phyloP scores from a whole-genome alignment of 1,140 invertebrate genomes.

The Nebria ingens region DNA sequence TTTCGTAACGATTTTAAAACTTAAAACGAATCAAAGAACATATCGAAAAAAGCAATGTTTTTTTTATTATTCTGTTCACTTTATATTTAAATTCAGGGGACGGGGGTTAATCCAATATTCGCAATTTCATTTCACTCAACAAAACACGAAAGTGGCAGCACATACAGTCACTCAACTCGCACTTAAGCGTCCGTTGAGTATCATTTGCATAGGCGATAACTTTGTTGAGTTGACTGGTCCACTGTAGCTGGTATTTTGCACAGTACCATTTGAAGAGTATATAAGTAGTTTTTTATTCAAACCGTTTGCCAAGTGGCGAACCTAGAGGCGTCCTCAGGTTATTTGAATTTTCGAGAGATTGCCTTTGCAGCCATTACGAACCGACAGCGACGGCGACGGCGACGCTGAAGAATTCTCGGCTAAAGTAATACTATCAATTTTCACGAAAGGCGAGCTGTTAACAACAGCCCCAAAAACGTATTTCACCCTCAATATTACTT shows the following conservation, averaged over 20 bases:
- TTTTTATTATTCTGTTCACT: constrained; percentile 18
- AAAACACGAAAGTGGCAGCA: constrained; percentile 12
- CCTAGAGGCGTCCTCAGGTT: not conserved
- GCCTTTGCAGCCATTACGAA: no score
- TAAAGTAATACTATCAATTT: no score
- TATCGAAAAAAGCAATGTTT: constrained; percentile 10
- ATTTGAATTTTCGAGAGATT: constrained; percentile 18
- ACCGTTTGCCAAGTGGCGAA: constrained; percentile 8
- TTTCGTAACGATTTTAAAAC: no score
- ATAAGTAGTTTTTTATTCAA: constrained; percentile 21
- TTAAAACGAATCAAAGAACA: no score
- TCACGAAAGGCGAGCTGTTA: no score
- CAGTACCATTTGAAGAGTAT: constrained; percentile 16
- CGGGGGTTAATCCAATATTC: constrained; percentile 21
- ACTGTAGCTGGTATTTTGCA: constrained; percentile 13
- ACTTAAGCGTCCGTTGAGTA: no score
- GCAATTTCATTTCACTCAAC: constrained; percentile 16
- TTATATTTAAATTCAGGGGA: constrained; percentile 21
- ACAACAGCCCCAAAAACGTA: no score
- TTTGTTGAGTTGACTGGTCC: constrained; percentile 10
- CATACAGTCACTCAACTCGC: constrained; percentile 1
- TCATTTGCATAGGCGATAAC: constrained; percentile 16
- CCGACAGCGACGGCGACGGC: no score
- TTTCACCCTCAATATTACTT: no score
- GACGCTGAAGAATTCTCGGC: no score